Percentiles rank a stretch among this genome's conserved stretches.
These are phyloP conservation scores for Porites rus DNA, from an alignment of 92 coral and sea anemone genomes.

Conservation along the genomic window DNA sequence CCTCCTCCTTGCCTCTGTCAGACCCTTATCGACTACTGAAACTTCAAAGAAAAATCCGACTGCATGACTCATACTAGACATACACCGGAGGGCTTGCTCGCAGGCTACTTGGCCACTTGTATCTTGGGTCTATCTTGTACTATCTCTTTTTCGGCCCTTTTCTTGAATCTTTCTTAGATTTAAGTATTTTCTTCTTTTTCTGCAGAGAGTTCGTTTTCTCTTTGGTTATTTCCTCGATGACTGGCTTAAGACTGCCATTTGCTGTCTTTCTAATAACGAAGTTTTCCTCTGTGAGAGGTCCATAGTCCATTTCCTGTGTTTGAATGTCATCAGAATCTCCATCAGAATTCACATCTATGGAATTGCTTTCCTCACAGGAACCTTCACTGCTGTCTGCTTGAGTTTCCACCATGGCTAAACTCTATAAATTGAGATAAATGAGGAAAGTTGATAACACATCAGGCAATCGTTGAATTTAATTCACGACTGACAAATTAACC, in stretches of 20 bases:
- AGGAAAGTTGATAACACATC: not conserved
- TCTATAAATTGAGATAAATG: constrained; percentile 44
- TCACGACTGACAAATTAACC: not conserved
- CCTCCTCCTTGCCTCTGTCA: too few relatives aligned
- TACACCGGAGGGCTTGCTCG: not conserved
- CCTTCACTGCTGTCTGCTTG: constrained; percentile 46
- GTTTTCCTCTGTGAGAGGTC: constrained; percentile 78
- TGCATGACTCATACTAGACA: too few relatives aligned
- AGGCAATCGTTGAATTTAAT: not conserved
- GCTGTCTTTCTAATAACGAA: constrained; percentile 63
- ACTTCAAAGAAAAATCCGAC: too few relatives aligned
- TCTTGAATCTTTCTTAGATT: constrained; percentile 4
- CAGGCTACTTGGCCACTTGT: not conserved
- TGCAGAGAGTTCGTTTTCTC: not conserved
- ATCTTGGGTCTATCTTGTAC: not conserved
- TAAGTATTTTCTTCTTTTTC: constrained; percentile 24
- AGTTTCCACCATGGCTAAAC: constrained; percentile 76
- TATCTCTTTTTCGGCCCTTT: constrained; percentile 31
- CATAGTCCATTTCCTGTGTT: constrained; percentile 59
- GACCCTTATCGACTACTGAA: too few relatives aligned
- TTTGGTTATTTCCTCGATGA: constrained; percentile 68
- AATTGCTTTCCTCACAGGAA: constrained; percentile 46
- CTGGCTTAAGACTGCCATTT: constrained; percentile 60
- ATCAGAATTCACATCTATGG: constrained; percentile 20
- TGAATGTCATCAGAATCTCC: constrained; percentile 55